These are phyloP conservation scores for Toxotes chatareus DNA, from an alignment of 2,113 vertebrate genomes.

Conservation along the genomic window DNA sequence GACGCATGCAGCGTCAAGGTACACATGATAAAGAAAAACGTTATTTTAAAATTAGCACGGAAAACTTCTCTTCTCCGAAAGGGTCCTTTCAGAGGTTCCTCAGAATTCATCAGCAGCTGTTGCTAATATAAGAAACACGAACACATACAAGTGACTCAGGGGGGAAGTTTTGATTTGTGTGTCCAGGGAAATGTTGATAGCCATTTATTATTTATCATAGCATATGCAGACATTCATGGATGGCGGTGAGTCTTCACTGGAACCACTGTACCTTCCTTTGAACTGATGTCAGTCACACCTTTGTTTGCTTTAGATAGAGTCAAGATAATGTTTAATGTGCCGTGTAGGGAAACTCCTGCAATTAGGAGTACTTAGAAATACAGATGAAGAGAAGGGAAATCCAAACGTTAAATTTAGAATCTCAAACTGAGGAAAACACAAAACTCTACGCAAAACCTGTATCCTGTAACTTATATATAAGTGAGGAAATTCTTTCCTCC, in stretches of 20 bases:
- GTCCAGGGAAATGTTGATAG: background rate
- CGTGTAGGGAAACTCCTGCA: background rate
- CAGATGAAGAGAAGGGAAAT: background rate
- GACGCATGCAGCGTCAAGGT: no score
- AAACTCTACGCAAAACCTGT: background rate
- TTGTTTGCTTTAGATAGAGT: constrained; percentile 19
- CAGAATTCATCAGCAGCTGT: background rate
- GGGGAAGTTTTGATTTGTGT: background rate
- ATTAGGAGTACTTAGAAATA: background rate
- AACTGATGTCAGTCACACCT: constrained; percentile 11
- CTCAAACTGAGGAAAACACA: background rate
- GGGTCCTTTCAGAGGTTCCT: background rate
- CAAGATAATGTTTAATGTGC: background rate
- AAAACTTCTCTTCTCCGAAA: background rate
- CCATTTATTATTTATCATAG: background rate
- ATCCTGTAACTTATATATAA: background rate
- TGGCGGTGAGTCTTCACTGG: background rate
- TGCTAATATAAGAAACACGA: constrained; percentile 2
- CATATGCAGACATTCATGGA: background rate
- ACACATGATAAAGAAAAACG: background rate
- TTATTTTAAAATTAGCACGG: constrained; percentile 4
- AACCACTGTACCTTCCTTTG: background rate
- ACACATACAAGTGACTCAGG: constrained; percentile 10
- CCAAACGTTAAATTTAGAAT: background rate
- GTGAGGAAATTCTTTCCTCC: background rate